Evolutionary conservation across 1,140 invertebrate genomes (phyloP).

Genomic region (Drosophila rufa): DNA sequence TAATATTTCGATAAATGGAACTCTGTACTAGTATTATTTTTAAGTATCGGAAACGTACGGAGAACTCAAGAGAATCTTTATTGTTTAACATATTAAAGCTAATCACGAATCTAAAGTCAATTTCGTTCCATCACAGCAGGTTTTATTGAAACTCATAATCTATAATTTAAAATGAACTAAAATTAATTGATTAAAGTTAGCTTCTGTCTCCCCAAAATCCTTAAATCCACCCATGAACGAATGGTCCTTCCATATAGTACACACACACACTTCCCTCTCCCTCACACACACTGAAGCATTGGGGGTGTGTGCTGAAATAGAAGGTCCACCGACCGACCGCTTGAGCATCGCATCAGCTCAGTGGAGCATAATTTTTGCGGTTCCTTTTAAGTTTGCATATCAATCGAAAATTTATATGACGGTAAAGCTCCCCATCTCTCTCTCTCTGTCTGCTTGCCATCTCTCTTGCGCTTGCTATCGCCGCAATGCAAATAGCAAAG

Average conservation of each 20-base stretch:
- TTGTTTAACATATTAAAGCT: too few species aligned
- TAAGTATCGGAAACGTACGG: too few species aligned
- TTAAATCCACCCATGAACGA: slow-evolving; percentile 15
- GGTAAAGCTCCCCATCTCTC: slow-evolving; percentile 50
- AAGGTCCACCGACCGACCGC: slow-evolving; percentile 39
- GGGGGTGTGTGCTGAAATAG: slow-evolving; percentile 22
- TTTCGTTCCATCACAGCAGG: too few species aligned
- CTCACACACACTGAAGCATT: slow-evolving; percentile 4
- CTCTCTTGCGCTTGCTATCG: slow-evolving; percentile 1
- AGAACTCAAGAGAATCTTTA: too few species aligned
- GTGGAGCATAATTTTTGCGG: slow-evolving; percentile 84
- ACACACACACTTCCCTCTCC: too few species aligned
- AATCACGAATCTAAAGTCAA: too few species aligned
- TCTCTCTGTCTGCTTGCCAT: background rate
- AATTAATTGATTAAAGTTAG: background rate
- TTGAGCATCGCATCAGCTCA: slow-evolving; percentile 60
- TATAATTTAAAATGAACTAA: background rate
- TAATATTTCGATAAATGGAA: too few species aligned
- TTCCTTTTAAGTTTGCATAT: slow-evolving; percentile 85
- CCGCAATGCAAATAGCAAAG: slow-evolving; percentile 68
- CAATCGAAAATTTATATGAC: slow-evolving; percentile 84
- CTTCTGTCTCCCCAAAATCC: background rate
- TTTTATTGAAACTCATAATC: too few species aligned
- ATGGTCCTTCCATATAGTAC: background rate
- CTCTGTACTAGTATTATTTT: too few species aligned